These are phyloP conservation scores for Parauchenoglanis ngamensis DNA, from an alignment of 2,797 vertebrate genomes.

Conservation along the genomic window DNA sequence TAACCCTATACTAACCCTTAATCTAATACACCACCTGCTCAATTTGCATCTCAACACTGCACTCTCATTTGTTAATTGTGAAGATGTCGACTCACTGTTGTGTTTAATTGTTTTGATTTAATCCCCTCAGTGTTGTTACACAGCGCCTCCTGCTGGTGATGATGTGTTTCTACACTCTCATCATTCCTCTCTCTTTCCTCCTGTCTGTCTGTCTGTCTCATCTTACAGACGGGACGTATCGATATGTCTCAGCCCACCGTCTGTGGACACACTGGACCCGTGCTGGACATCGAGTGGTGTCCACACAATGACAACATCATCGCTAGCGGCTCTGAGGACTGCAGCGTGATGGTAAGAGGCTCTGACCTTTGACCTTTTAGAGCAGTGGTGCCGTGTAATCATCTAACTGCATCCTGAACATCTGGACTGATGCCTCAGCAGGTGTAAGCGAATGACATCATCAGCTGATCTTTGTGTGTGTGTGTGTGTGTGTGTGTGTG, in stretches of 20 bases:
- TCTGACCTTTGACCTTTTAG: not conserved
- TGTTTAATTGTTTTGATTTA: not conserved
- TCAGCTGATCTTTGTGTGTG: not conserved
- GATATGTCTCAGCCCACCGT: conserved; percentile 86
- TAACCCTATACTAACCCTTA: too few species aligned
- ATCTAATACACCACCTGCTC: too few species aligned
- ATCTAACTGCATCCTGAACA: not conserved
- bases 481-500: conserved; percentile 13
- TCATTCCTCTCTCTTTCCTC: not conserved
- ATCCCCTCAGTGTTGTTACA: not conserved
- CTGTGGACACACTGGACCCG: conserved; percentile 88
- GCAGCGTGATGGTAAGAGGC: conserved; percentile 86
- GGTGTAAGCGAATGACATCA: not conserved
- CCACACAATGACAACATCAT: conserved; percentile 93
- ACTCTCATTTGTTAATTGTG: not conserved
- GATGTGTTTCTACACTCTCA: not conserved
- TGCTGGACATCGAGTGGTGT: conserved; percentile 90
- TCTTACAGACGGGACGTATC: conserved; percentile 82
- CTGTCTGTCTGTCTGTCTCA: not conserved
- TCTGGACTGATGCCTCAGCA: not conserved
- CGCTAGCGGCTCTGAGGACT: conserved; percentile 90
- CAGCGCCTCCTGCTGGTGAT: not conserved
- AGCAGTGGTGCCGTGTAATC: not conserved
- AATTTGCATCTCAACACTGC: too few species aligned
- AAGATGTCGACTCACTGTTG: not conserved